These are phyloP conservation scores for Oplegnathus fasciatus DNA, from an alignment of 2,113 vertebrate genomes.

Conservation along the genomic window DNA sequence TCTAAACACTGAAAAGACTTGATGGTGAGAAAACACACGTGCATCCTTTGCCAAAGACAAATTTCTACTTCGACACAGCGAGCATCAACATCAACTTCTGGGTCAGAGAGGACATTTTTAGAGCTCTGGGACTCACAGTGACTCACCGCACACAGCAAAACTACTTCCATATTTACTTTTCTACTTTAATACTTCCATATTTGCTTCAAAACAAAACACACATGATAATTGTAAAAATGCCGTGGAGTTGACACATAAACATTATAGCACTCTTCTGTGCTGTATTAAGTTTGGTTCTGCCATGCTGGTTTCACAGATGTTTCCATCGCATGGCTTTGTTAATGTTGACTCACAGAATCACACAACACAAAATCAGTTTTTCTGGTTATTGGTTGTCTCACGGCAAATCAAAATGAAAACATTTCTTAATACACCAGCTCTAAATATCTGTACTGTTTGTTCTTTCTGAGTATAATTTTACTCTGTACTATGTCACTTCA, in stretches of 20 bases:
- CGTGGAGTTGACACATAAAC: background rate
- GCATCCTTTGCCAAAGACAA: background rate
- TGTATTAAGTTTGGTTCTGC: slow-evolving; percentile 12
- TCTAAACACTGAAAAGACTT: background rate
- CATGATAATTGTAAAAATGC: slow-evolving; percentile 6
- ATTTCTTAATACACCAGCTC: background rate
- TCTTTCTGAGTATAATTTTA: background rate
- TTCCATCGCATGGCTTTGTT: slow-evolving; percentile 25
- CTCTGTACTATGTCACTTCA: background rate
- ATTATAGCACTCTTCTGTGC: background rate
- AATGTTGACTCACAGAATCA: slow-evolving; percentile 30
- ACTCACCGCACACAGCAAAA: slow-evolving; percentile 7
- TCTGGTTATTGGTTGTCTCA: slow-evolving; percentile 26
- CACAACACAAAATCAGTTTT: slow-evolving; percentile 25
- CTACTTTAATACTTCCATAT: slow-evolving; percentile 24
- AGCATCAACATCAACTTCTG: background rate
- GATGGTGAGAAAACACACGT: background rate
- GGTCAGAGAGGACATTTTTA: background rate
- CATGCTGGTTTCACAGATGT: slow-evolving; percentile 35
- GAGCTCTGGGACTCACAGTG: background rate
- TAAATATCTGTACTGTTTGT: background rate
- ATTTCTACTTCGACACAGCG: background rate
- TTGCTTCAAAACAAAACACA: slow-evolving; percentile 34
- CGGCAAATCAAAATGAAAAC: slow-evolving; percentile 22
- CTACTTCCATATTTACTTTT: slow-evolving; percentile 17